Percentiles rank a stretch among this genome's conserved stretches.
Conservation (phyloP, 2,113 vertebrate genomes). For the Montifringilla adamsi region DNA sequence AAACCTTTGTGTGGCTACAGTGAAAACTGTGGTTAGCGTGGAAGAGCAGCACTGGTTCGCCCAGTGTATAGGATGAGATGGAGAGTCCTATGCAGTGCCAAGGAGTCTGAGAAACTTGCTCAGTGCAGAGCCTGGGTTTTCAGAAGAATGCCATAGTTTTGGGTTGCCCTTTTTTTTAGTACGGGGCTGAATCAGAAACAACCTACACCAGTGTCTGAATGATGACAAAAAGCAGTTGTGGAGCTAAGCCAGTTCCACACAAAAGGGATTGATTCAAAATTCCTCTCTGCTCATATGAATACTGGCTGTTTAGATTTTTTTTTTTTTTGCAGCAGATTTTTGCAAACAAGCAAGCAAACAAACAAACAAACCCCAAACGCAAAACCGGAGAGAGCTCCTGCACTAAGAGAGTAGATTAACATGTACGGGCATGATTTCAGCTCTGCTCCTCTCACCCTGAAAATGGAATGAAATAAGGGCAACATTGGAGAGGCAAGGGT, state of each 20-base stretch:
- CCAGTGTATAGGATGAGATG: background rate
- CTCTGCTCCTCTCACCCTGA: background rate
- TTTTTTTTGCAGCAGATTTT: background rate
- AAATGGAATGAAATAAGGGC: background rate
- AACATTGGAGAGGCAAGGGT: background rate
- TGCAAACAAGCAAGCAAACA: background rate
- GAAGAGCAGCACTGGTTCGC: fast-evolving
- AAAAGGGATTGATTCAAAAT: background rate
- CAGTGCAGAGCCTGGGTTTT: background rate
- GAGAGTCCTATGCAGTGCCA: fast-evolving
- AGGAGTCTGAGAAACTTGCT: background rate
- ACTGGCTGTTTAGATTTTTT: background rate
- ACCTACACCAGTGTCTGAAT: background rate
- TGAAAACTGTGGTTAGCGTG: fast-evolving
- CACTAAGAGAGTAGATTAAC: background rate
- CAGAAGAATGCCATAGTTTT: background rate
- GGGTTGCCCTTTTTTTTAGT: background rate
- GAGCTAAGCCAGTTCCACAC: background rate
- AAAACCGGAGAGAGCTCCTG: background rate
- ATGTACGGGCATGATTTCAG: background rate
- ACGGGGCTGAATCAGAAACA: background rate
- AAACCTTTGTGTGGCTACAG: background rate
- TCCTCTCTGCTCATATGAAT: background rate
- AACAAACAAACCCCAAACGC: background rate
- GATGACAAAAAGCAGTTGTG: background rate